Evolutionary conservation across 1,140 invertebrate genomes (phyloP), one percentile per base, ranked within the genome.

Genomic region (Danaus melanippus): DNA sequence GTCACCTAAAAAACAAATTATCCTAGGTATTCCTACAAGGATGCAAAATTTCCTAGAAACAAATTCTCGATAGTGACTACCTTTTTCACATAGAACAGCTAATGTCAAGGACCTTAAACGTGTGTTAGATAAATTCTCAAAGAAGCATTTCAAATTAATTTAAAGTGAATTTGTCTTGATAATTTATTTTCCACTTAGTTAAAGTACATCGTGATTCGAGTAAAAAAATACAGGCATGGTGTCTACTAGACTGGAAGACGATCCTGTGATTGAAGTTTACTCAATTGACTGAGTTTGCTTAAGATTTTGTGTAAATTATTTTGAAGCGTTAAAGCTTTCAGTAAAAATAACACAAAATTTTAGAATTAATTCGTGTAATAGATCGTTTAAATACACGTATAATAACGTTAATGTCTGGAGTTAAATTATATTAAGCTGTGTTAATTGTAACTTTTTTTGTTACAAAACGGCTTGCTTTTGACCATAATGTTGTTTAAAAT

Each of bases 291-390:
- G 71, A 67, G 74, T 75, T 79, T 79, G 60, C 74, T 77, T 67
- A 75, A 79, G 68, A 79, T 77, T 79, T 79, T 75, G 76, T 72
- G 66, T 74, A 79, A 79, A 79, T 79, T 79, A 75, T 75, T 79
- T 71, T 72, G 67, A 53, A 67, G 59, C 66, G 62, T 61, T 56
- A 56, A 63, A 49, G 59, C 46, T 59, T 61, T 50, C 51, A 53
- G 51, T 59, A 66, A 66, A 63, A 62, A 60, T 56, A 32, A 54
- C 32, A 55, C 12, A 32, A 53, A 48, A 58, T 55, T 60, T 50
- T 45, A 60, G 46, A 60, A 51, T 45, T 32, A 32, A 43, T 42
- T 43, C 42, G 9, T 21, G 4, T 32, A 32, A 32, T 32, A 32
- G 6, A 32, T 32, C 21, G 6, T 32, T 32, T 32, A 32, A 32